phyloP scores from a whole-genome alignment of 2,113 vertebrate genomes.

The Calidris pygmaea region DNA sequence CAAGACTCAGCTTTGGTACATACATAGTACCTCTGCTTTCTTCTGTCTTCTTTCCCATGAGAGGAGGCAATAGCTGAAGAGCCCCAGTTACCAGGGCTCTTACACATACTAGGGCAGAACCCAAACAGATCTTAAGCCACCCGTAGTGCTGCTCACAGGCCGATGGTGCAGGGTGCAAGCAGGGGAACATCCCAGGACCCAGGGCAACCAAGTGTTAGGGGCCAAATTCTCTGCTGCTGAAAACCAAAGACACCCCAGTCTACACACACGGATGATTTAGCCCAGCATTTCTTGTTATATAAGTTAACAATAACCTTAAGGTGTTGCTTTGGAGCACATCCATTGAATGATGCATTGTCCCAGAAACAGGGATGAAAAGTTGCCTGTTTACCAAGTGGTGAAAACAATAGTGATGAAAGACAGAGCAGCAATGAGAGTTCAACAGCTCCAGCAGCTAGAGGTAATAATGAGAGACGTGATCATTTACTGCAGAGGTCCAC shows the following conservation, averaged over 20 bases:
- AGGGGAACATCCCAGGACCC: not conserved
- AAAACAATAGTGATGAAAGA: not conserved
- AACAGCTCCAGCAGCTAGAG: not conserved
- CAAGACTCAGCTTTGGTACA: not conserved
- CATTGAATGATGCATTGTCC: not conserved
- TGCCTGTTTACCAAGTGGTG: not conserved
- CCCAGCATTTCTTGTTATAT: not conserved
- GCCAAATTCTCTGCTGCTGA: not conserved
- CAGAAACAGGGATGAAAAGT: not conserved
- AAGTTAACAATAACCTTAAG: not conserved
- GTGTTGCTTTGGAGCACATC: not conserved
- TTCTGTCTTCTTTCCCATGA: not conserved
- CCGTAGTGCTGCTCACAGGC: not conserved
- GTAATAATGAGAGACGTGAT: slow-evolving; percentile 9
- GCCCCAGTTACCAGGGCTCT: not conserved
- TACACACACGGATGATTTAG: not conserved
- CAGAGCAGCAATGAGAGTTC: not conserved
- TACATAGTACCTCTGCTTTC: not conserved
- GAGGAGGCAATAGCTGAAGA: not conserved
- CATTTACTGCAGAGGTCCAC: not conserved
- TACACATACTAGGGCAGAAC: not conserved
- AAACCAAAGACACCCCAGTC: not conserved
- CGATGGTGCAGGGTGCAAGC: fast-evolving
- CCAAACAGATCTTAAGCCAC: not conserved
- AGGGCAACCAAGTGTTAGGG: not conserved